Evolutionary conservation across 1,140 invertebrate genomes (phyloP), one percentile per base, ranked within the genome.

Genomic region (Saccostrea cuccullata): DNA sequence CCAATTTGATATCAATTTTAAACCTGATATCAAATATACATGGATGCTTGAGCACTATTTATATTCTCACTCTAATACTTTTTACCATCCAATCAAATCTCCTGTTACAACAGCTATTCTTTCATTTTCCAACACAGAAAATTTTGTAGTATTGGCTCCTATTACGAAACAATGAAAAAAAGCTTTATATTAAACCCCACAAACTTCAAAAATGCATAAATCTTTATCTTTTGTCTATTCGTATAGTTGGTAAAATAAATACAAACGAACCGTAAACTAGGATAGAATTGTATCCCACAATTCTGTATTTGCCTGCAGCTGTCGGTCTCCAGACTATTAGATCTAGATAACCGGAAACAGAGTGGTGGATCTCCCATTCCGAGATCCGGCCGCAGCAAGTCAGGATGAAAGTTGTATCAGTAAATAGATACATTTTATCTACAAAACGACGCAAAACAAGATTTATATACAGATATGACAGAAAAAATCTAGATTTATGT

Each of bases 21-120:
- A 47, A 9, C 9, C 47, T 47, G 5, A 47, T 47, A 8, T 47
- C 47, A 47, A 47, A 47, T 47, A 47, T 47, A 6, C 47, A 8
- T 8, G 9, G 47, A 47, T 20, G 5, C 17, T 20, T 64, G 15
- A 20, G 15, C n/a, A n/a, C 1, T 20, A 60, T 64, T 64, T 64
- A 64, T 64, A 6, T 64, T n/a, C 17, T n/a, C 17, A 20, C 1
- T 30, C 13, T 40, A 30, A 36, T 36, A 5, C 13, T 15, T 15
- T 12, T 36, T 30, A 77, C 70, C 70, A 77, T 77, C 70, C 70
- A 30, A 77, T 77, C 26, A 77, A 26, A 36, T 77, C 70, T 30
- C 70, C 70, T 26, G 70, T 11, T 77, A 77, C 11, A 36, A 77
- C 70, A 26, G 70, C 70, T 30, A 77, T 77, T 36, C 70, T 77